Conservation (phyloP, 2,113 vertebrate genomes). For the Hylia prasina region DNA sequence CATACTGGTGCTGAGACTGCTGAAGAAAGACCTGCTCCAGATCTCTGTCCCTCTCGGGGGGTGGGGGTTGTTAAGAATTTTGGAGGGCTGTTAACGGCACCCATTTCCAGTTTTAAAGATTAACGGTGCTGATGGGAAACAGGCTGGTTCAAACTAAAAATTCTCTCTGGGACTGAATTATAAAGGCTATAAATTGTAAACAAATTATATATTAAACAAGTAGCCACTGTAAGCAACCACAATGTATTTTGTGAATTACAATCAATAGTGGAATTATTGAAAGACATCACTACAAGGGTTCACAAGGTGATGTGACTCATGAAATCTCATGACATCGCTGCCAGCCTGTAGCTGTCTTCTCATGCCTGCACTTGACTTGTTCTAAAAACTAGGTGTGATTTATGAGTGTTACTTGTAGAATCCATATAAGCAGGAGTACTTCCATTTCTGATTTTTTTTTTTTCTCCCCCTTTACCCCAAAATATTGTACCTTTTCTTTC, state of each 20-base stretch:
- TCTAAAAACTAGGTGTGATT: background rate
- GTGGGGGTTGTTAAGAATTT: background rate
- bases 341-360: background rate
- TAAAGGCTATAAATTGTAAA: background rate
- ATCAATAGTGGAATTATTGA: background rate
- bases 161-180: background rate
- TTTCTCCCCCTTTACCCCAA: background rate
- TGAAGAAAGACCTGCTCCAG: background rate
- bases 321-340: background rate
- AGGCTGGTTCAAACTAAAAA: background rate
- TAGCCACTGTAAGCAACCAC: background rate
- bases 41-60: background rate
- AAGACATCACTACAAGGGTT: background rate
- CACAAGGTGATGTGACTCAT: background rate
- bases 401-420: background rate
- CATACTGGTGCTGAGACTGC: background rate
- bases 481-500: background rate
- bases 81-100: background rate
- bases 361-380: background rate
- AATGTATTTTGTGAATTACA: background rate
- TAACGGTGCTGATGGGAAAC: background rate
- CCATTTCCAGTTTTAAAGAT: background rate
- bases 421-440: background rate
- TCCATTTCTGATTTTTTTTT: background rate
- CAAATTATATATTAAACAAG: background rate